Percentiles rank a stretch among this genome's conserved stretches.
Evolutionary conservation across 1,140 invertebrate genomes (phyloP).

Genomic region (Drosophila lowei): DNA sequence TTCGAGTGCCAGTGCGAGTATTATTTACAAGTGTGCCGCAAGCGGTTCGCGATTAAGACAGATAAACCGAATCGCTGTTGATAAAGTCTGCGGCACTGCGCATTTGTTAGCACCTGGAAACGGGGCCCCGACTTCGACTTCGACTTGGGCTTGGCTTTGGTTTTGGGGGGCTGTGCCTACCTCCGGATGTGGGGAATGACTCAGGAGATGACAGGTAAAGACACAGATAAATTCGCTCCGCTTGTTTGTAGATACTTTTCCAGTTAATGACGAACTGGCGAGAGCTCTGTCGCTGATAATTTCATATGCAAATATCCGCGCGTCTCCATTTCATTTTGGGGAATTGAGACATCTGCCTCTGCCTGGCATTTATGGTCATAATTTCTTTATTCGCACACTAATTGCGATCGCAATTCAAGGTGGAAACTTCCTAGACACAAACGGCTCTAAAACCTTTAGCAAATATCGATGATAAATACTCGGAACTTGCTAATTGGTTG

Average conservation of each 20-base stretch:
- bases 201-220: conserved; percentile 54
- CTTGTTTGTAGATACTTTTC: conserved; percentile 37
- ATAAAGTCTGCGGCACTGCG: conserved; percentile 22
- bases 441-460: conserved; percentile 23
- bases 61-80: conserved; percentile 44
- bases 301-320: conserved; percentile 42
- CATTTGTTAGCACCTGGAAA: conserved; percentile 30
- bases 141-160: conserved; percentile 2
- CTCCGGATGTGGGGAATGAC: conserved; percentile 39
- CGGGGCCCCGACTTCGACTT: conserved; percentile 8
- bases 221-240: conserved; percentile 25
- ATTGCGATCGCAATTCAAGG: conserved; percentile 50
- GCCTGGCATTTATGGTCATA: conserved; percentile 34
- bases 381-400: conserved; percentile 51
- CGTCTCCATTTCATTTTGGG: conserved; percentile 17
- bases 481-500: conserved; percentile 44
- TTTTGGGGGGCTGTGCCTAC: conserved; percentile 1
- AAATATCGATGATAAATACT: conserved; percentile 36
- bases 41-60: conserved; percentile 42
- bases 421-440: conserved; percentile 56
- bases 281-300: conserved; percentile 38
- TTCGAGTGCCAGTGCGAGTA: neutral
- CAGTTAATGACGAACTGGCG: conserved; percentile 42
- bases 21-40: conserved; percentile 70
- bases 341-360: conserved; percentile 30